Evolutionary conservation across 1,140 invertebrate genomes (phyloP), one percentile per base, ranked within the genome.

Genomic region (Pinna nobilis): DNA sequence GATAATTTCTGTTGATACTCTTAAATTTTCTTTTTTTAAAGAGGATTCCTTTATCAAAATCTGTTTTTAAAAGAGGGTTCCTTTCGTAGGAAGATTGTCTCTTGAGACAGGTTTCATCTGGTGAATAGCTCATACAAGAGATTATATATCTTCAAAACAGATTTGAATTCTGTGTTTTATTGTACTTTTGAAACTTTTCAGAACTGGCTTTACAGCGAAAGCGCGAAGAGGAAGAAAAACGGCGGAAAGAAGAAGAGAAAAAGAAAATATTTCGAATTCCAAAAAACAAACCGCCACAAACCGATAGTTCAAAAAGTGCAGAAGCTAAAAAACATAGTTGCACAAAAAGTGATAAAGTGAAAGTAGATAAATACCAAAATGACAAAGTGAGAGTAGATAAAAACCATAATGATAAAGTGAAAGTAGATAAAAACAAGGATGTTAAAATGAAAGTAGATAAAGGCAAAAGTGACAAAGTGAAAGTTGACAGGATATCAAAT

Each of bases 171-270:
- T n/a, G n/a, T n/a, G n/a, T n/a, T n/a, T n/a, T n/a, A n/a, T n/a
- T n/a, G n/a, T n/a, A 51, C 20, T n/a, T 23, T 11, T 20, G 7
- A 11, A 1, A 1, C 25, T 28, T 57, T 57, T 5, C 37, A 57
- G 53, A 57, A 32, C 32, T 57, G 28, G 37, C 32, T 7, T 15
- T 57, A 57, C 32, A 57, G 18, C 32, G 53, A 32, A n/a, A 57
- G 37, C 32, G 37, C 7, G 53, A 57, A 57, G 53, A 57, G 20
- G 53, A 57, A 33, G 53, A 57, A 6, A 57, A 33, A 7, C 32
- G 30, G 25, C 32, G 32, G 20, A 57, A 57, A 57, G 53, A 57
- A 32, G 53, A 57, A n/a, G 53, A 57, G 37, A 57, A 57, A n/a
- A 57, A 15, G 20, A 57, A 57, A 30, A 33, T 30, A 57, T 57